Conservation (phyloP, 2,113 vertebrate genomes). For the Melanocharis versteri region DNA sequence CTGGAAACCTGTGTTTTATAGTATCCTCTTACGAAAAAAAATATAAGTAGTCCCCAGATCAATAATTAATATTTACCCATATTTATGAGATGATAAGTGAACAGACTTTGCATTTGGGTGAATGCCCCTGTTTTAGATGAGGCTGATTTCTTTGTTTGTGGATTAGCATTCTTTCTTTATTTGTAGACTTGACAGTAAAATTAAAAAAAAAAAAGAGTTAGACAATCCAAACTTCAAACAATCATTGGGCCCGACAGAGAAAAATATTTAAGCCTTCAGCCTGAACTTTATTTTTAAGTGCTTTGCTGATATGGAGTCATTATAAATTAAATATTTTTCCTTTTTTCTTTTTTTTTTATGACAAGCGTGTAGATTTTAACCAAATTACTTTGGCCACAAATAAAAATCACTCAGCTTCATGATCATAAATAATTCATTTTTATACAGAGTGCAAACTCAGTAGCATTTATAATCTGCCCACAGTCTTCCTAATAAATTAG, state of each 20-base stretch:
- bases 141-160: background rate
- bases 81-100: background rate
- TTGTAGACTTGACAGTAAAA: background rate
- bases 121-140: background rate
- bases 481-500: constrained; percentile 51
- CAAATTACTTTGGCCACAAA: constrained; percentile 11
- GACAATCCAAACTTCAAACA: background rate
- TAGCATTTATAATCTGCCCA: constrained; percentile 44
- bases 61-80: background rate
- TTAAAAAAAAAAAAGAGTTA: background rate
- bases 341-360: background rate
- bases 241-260: background rate
- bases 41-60: background rate
- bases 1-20: background rate
- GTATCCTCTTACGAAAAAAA: background rate
- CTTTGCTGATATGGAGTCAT: background rate
- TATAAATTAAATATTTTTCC: background rate
- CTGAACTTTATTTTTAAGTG: background rate
- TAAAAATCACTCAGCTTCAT: constrained; percentile 15
- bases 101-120: background rate
- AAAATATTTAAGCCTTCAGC: background rate
- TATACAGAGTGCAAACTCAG: background rate
- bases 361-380: background rate
- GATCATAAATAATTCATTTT: constrained; percentile 6
- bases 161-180: background rate